Evolutionary conservation across 37 sponge, comb jelly and placozoan species (phyloP).

Genomic region (Spongilla lacustris): DNA sequence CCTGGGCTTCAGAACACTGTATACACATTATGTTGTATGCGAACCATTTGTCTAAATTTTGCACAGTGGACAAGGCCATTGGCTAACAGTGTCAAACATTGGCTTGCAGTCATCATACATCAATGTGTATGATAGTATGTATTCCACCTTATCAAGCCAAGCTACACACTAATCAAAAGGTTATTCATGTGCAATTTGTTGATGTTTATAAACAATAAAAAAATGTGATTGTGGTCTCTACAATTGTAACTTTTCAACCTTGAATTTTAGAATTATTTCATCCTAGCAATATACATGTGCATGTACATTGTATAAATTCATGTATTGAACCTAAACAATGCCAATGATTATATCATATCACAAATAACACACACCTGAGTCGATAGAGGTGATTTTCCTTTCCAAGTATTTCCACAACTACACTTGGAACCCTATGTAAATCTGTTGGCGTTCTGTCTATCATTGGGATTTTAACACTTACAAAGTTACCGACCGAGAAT

Average conservation of each 20-base stretch:
- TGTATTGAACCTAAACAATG: too few species aligned
- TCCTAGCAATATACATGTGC: too few species aligned
- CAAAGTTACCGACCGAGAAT: constrained; percentile 21
- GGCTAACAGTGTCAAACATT: not conserved
- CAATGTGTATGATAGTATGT: not conserved
- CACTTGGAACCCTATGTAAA: constrained; percentile 31
- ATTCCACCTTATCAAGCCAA: not conserved
- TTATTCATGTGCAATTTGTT: not conserved
- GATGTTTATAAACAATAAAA: not conserved
- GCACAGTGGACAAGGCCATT: not conserved
- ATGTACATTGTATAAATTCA: too few species aligned
- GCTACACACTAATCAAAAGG: not conserved
- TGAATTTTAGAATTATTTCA: too few species aligned
- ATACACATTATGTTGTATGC: not conserved
- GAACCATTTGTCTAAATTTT: not conserved
- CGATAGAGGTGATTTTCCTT: constrained; percentile 4
- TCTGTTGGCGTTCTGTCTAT: constrained; percentile 54
- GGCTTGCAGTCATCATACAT: not conserved
- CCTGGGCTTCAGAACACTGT: not conserved
- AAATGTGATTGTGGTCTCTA: not conserved
- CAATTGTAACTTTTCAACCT: too few species aligned
- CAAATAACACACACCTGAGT: constrained; percentile 8
- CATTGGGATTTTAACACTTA: constrained; percentile 28
- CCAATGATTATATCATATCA: too few species aligned
- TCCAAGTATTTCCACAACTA: constrained; percentile 41